Base-by-base conservation (phyloP, 2,797 vertebrate species). In the Gymnoscopelus braueri region DNA sequence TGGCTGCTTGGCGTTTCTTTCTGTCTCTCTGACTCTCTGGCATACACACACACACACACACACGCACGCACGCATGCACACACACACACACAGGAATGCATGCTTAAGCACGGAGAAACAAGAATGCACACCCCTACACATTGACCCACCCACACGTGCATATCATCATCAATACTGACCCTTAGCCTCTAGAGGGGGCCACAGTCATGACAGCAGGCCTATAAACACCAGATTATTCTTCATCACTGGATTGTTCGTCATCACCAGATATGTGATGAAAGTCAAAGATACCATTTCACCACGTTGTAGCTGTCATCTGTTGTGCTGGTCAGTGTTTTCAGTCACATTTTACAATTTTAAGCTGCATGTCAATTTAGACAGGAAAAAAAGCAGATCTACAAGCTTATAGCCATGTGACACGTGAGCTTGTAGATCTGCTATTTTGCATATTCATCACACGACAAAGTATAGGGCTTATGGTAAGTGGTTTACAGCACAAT, bases 161-260 rank as follows among this genome's bases (percentile, higher is more conserved):
- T n/a, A n/a, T n/a, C n/a, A n/a, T n/a, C n/a, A 19, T 19, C 19
- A 51, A 15, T 51, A 51, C 50, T 51, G 50, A 51, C 12, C 50
- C 12, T 12, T 3, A 26, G 13, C 78, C 80, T 76, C 69, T 67
- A 67, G 48, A 63, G 75, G 85, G 75, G 3, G 52, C 73, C 53
- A 59, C 19, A 50, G 72, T 3, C 19, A 55, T 65, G 51, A 60
- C 65, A 3, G 54, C 13, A 62, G 3, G 19, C 1, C 26, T 39
- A 15, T 49, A 70, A 44, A 13, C 47, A 48, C 52, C 50, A 51
- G 12, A 51, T 13, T 51, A 3, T 10, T 47, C 44, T 11, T 49
- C 13, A 14, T 50, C 48, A 29, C 26, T 29, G 3, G 26, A 29
- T 29, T 29, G 26, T 29, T 29, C 3, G 26, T 29, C 26, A 29